Evolutionary conservation across 2,113 vertebrate species (phyloP).

Genomic region (Tenrec ecaudatus): DNA sequence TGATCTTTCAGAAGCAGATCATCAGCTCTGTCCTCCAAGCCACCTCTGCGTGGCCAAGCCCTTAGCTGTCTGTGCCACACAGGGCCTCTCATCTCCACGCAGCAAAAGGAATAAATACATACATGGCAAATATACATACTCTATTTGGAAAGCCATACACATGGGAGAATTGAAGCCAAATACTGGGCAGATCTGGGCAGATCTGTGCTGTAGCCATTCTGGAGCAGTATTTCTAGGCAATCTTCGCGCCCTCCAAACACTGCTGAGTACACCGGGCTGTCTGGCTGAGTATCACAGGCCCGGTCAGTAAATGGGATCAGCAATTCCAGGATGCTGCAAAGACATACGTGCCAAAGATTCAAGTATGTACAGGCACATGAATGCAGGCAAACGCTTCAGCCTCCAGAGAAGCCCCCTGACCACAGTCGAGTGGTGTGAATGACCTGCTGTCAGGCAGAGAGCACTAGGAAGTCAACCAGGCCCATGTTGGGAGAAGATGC

Average conservation of each 20-base stretch:
- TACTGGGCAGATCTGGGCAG: constrained; percentile 90
- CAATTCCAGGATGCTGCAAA: constrained; percentile 86
- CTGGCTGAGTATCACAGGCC: constrained; percentile 86
- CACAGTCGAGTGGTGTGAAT: too few species aligned
- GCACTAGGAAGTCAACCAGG: too few species aligned
- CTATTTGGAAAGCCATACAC: constrained; percentile 87
- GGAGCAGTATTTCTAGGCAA: constrained; percentile 89
- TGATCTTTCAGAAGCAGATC: background rate
- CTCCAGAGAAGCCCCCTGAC: background rate
- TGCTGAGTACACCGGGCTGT: constrained; percentile 94
- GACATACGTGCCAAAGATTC: constrained; percentile 47
- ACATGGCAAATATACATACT: constrained; percentile 80
- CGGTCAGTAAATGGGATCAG: constrained; percentile 89
- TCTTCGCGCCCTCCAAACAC: constrained; percentile 85
- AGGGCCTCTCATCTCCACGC: background rate
- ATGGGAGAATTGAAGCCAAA: constrained; percentile 89
- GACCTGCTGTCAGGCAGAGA: too few species aligned
- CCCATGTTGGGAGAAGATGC: too few species aligned
- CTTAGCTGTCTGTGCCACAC: background rate
- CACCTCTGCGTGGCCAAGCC: too few species aligned
- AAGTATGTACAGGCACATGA: background rate
- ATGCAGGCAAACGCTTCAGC: background rate
- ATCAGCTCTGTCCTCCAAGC: background rate
- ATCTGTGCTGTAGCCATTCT: constrained; percentile 92
- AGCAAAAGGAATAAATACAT: constrained; percentile 23